Evolutionary conservation across 2,113 vertebrate species (phyloP).

Genomic region (Stegastes partitus): DNA sequence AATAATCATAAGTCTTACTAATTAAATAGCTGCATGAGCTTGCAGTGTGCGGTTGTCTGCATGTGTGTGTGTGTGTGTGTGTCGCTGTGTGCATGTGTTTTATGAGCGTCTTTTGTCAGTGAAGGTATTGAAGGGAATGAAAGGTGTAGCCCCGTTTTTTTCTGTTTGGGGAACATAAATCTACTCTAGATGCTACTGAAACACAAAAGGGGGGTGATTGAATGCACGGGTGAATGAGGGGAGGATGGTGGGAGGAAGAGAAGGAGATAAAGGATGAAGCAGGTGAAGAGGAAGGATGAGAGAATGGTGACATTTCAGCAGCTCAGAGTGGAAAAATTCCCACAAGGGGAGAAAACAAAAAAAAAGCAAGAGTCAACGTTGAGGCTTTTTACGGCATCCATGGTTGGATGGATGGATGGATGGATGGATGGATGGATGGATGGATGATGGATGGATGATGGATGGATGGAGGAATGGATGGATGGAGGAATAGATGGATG

Average conservation of each 20-base stretch:
- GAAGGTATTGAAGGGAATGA: slow-evolving; percentile 38
- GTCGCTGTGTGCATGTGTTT: slow-evolving; percentile 17
- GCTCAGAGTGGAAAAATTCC: not conserved
- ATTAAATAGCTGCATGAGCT: slow-evolving; percentile 49
- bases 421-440: no score
- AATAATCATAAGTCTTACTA: slow-evolving; percentile 52
- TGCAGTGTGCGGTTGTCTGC: slow-evolving; percentile 1
- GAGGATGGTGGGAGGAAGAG: slow-evolving; percentile 23
- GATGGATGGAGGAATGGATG: no score
- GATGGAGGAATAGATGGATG: no score
- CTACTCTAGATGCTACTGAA: slow-evolving; percentile 21
- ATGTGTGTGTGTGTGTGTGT: not conserved
- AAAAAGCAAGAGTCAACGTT: not conserved
- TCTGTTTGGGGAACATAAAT: slow-evolving; percentile 53
- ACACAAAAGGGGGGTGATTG: slow-evolving; percentile 55
- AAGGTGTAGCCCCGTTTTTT: slow-evolving; percentile 28
- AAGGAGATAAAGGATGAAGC: not conserved
- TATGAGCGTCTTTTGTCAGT: slow-evolving; percentile 56
- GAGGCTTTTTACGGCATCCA: no score
- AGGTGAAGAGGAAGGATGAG: not conserved
- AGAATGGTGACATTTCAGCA: slow-evolving; percentile 17
- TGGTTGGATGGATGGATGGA: no score
- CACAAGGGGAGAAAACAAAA: not conserved
- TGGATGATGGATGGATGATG: no score
- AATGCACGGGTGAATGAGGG: slow-evolving; percentile 16